A percentile compares a stretch with the other conserved stretches of the same genome.
Evolutionary conservation across 2,797 vertebrate species (phyloP).

Genomic region (Melanotaenia nigrans): DNA sequence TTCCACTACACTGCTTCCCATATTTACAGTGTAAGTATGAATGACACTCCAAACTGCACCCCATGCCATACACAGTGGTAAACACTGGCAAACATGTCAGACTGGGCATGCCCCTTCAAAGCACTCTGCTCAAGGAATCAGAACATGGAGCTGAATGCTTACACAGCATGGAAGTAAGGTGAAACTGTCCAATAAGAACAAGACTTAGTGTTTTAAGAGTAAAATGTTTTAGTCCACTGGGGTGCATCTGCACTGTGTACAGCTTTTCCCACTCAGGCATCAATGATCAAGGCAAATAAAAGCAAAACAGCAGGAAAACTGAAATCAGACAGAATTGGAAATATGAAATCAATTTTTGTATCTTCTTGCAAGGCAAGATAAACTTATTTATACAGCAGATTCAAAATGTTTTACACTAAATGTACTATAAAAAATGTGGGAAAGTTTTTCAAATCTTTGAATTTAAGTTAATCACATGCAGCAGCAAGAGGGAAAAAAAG

Average conservation of each 20-base stretch:
- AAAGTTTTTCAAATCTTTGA: too few species aligned
- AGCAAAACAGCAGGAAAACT: neutral
- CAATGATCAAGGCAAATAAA: neutral
- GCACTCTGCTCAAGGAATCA: slow-evolving; percentile 25
- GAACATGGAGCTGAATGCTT: slow-evolving; percentile 5
- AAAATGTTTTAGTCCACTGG: neutral
- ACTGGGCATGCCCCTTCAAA: slow-evolving; percentile 21
- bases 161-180: neutral
- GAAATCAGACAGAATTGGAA: neutral
- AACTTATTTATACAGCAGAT: neutral
- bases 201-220: neutral
- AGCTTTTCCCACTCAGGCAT: neutral
- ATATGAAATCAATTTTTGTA: neutral
- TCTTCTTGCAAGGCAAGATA: neutral
- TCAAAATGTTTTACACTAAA: neutral
- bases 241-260: neutral
- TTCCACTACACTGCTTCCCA: slow-evolving; percentile 74
- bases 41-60: slow-evolving; percentile 66
- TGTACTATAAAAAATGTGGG: neutral
- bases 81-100: slow-evolving; percentile 64
- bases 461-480: too few species aligned
- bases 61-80: slow-evolving; percentile 50
- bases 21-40: slow-evolving; percentile 80
- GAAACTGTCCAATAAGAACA: neutral
- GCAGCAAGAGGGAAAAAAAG: too few species aligned